These are phyloP conservation scores for Athetis lepigone DNA, from an alignment of 2,888 invertebrate genomes.

Conservation along the genomic window DNA sequence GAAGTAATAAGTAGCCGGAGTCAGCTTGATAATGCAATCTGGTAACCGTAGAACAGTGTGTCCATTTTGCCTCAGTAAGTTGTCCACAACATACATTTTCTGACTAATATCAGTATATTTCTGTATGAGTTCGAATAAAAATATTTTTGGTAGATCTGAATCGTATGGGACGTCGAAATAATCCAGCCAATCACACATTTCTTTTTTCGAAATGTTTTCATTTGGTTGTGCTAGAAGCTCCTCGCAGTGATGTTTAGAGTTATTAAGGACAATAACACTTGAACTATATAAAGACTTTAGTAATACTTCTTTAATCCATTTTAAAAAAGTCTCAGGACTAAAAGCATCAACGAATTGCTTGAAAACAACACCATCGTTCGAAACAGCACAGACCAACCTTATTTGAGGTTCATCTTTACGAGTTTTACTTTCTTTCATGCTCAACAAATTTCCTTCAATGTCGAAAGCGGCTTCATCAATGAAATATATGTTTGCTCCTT, in stretches of 20 bases:
- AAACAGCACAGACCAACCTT: conserved; percentile 32
- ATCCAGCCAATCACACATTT: conserved; percentile 68
- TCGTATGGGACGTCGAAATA: conserved; percentile 61
- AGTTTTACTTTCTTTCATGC: conserved; percentile 11
- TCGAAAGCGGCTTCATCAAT: conserved; percentile 62
- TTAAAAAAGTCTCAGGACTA: conserved; percentile 7
- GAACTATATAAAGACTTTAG: not conserved
- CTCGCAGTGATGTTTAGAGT: conserved; percentile 42
- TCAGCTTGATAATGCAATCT: conserved; percentile 31
- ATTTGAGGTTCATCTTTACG: not conserved
- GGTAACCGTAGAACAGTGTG: conserved; percentile 47
- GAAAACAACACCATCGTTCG: conserved; percentile 13
- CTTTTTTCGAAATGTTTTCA: conserved; percentile 45
- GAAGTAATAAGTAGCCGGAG: conserved; percentile 32
- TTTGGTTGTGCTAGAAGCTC: conserved; percentile 49
- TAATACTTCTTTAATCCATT: conserved; percentile 25
- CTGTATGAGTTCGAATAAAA: conserved; percentile 64
- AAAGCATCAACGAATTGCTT: conserved; percentile 4
- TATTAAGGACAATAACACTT: conserved; percentile 41
- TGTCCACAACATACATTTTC: conserved; percentile 27
- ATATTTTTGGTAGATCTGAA: conserved; percentile 60
- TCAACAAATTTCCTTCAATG: conserved; percentile 3
- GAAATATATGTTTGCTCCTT: conserved; percentile 58
- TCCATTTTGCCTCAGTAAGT: conserved; percentile 9
- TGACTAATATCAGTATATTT: conserved; percentile 51